These are phyloP conservation scores for Vicugna pacos DNA, from an alignment of 2,113 vertebrate genomes.

Conservation along the genomic window DNA sequence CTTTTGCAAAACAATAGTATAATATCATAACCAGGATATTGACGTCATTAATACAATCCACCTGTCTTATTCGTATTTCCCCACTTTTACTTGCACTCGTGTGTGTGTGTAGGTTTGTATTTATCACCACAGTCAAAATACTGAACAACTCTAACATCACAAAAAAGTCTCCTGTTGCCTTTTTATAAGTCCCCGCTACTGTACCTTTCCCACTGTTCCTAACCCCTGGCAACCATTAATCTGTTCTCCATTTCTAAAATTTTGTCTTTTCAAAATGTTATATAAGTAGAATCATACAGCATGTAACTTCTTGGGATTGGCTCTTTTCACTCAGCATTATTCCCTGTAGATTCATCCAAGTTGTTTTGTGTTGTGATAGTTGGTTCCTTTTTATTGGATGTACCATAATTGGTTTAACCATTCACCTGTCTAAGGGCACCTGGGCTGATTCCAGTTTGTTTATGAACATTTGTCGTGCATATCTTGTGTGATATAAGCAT, in stretches of 20 bases:
- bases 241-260: neutral
- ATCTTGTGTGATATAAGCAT: neutral
- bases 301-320: neutral
- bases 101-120: neutral
- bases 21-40: neutral
- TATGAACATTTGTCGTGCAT: neutral
- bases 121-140: neutral
- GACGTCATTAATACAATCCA: neutral
- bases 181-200: neutral
- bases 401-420: neutral
- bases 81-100: neutral
- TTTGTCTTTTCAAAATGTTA: neutral
- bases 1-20: neutral
- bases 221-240: neutral
- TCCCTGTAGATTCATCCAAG: neutral
- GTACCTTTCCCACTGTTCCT: neutral
- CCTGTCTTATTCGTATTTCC: neutral
- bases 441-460: neutral
- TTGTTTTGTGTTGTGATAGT: neutral
- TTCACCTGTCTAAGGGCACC: neutral
- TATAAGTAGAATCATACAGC: neutral
- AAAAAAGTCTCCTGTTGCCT: neutral
- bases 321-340: neutral
- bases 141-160: neutral
- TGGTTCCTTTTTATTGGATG: neutral